Conservation (phyloP, 2,888 invertebrate genomes). For the Sinhomidia bicolor region DNA sequence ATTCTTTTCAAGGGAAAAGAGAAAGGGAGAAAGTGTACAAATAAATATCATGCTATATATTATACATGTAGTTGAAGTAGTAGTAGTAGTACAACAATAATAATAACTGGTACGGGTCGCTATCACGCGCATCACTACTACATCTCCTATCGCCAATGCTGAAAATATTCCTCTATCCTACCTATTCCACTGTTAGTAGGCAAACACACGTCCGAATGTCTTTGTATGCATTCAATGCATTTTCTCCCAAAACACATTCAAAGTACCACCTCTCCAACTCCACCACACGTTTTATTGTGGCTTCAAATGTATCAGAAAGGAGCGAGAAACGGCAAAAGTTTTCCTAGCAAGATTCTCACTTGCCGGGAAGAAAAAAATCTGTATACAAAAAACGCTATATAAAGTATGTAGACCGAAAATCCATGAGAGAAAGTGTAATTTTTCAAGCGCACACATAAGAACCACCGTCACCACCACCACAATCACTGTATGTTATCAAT, state of each 20-base stretch:
- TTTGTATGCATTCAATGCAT: neutral
- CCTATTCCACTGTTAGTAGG: no score
- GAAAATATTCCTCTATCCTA: neutral
- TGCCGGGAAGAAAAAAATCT: no score
- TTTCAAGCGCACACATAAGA: neutral
- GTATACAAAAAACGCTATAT: neutral
- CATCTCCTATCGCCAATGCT: neutral
- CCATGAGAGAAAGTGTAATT: neutral
- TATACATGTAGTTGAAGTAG: no score
- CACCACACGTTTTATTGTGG: conserved; percentile 2
- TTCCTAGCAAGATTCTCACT: neutral
- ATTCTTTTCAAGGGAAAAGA: no score
- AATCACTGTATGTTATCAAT: neutral
- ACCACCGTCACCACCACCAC: neutral
- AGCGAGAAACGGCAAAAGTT: neutral
- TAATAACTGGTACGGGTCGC: neutral
- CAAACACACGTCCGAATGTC: neutral
- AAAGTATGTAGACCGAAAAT: neutral
- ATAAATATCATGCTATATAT: neutral
- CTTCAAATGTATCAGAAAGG: neutral
- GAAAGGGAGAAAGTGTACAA: neutral
- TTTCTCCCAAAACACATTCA: neutral
- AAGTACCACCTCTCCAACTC: neutral
- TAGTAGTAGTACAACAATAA: no score
- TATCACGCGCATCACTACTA: conserved; percentile 3